A percentile compares a stretch with the other conserved stretches of the same genome.
Conservation (phyloP, 2,888 invertebrate genomes). For the Mesorhabditis spiculigera region DNA sequence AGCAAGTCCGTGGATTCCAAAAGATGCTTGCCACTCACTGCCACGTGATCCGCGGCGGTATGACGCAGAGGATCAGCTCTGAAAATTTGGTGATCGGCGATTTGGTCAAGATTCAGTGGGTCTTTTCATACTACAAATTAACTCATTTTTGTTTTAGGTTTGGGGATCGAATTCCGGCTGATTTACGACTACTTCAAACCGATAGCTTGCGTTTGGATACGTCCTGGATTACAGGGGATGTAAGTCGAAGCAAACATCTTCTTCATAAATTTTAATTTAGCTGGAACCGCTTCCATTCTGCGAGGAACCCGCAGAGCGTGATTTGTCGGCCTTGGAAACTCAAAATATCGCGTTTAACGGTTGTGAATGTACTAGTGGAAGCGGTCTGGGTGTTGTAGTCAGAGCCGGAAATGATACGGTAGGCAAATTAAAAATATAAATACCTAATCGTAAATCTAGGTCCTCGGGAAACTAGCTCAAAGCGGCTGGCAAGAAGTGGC, state of each 20-base stretch:
- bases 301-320: not conserved
- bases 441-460: not conserved
- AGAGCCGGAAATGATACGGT: not conserved
- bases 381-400: not conserved
- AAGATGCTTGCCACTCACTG: not conserved
- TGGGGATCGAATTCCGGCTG: not conserved
- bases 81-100: not conserved
- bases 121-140: too few relatives aligned
- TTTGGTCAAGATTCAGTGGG: not conserved
- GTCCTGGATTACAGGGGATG: not conserved
- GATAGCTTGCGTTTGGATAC: not conserved
- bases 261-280: not conserved
- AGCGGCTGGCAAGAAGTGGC: not conserved
- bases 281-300: not conserved
- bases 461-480: not conserved
- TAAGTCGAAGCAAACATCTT: not conserved
- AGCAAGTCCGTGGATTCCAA: not conserved
- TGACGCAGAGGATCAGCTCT: not conserved
- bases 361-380: not conserved
- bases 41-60: not conserved
- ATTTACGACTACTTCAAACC: not conserved
- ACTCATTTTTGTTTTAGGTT: too few relatives aligned
- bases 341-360: not conserved
- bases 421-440: too few relatives aligned
- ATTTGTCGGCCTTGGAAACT: not conserved